Percentiles rank a stretch among this genome's conserved stretches.
Conservation (phyloP, 1,140 invertebrate species). For the Drosophila varians region DNA sequence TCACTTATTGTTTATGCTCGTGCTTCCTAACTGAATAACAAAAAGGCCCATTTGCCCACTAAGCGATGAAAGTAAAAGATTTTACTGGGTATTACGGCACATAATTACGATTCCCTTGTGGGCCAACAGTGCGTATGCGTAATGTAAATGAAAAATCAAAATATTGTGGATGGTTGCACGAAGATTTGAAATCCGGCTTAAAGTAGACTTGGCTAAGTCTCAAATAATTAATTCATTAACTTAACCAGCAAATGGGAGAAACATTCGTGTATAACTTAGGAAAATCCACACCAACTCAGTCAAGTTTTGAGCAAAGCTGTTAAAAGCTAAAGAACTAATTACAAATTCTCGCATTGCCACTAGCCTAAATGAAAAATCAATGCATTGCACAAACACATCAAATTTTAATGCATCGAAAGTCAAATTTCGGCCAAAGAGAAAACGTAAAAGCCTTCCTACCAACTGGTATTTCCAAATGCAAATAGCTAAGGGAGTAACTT, state of each 20-base stretch:
- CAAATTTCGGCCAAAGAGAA: slow-evolving; percentile 17
- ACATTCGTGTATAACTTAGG: too few relatives aligned
- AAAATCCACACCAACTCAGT: too few relatives aligned
- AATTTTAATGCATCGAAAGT: slow-evolving; percentile 31
- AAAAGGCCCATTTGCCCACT: slow-evolving; percentile 21
- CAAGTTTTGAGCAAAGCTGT: background rate
- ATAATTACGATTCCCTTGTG: slow-evolving; percentile 42
- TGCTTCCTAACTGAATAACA: slow-evolving; percentile 34
- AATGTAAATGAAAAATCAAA: too few relatives aligned
- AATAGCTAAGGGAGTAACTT: slow-evolving; percentile 42
- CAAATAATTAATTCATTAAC: background rate
- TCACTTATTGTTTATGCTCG: slow-evolving; percentile 42
- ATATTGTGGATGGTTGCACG: too few relatives aligned
- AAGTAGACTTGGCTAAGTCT: background rate
- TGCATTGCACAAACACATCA: slow-evolving; percentile 9
- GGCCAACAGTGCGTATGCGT: slow-evolving; percentile 27
- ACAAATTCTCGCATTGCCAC: background rate
- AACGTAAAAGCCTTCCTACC: background rate
- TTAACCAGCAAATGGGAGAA: background rate
- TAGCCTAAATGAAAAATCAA: slow-evolving; percentile 8
- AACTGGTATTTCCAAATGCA: slow-evolving; percentile 31
- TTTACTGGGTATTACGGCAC: slow-evolving; percentile 31
- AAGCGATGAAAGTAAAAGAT: slow-evolving; percentile 27
- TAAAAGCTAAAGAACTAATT: background rate
- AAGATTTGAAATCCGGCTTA: background rate